Evolutionary conservation across 2,888 invertebrate genomes (phyloP).

Genomic region (Sericinus montela): DNA sequence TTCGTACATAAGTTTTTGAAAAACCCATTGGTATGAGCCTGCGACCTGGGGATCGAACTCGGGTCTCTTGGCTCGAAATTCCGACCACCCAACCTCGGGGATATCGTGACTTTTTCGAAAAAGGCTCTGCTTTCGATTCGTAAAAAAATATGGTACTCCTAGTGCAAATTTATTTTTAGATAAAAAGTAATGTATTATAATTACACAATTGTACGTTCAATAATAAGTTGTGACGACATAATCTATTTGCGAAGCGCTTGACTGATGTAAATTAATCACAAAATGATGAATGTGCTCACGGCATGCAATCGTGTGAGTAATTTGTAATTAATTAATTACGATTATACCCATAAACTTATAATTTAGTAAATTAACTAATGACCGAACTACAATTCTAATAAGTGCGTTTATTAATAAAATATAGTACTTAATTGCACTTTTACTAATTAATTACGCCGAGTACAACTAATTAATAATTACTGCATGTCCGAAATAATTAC

Average conservation of each 20-base stretch:
- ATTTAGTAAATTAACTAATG: background rate
- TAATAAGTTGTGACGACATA: conserved; percentile 3
- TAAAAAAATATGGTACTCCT: too few species aligned
- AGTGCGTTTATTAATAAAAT: background rate
- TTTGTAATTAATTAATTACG: conserved; percentile 11
- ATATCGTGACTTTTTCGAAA: too few species aligned
- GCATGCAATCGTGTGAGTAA: conserved; percentile 7
- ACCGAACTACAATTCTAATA: background rate
- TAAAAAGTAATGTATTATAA: too few species aligned
- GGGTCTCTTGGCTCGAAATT: too few species aligned
- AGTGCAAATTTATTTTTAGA: too few species aligned
- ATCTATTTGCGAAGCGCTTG: conserved; percentile 1
- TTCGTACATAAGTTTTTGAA: too few species aligned
- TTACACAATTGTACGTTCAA: background rate
- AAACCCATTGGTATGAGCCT: too few species aligned
- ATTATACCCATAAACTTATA: conserved; percentile 1
- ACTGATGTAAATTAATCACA: conserved; percentile 5
- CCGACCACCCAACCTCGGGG: too few species aligned
- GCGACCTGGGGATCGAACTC: too few species aligned
- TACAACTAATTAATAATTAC: too few species aligned
- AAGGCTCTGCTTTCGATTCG: too few species aligned
- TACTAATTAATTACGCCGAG: background rate
- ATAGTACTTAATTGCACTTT: background rate
- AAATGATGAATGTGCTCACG: conserved; percentile 1
- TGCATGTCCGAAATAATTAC: too few species aligned